A percentile compares a stretch with the other conserved stretches of the same genome.
Conservation (phyloP, 2,797 vertebrate genomes). For the Okamejei kenojei region DNA sequence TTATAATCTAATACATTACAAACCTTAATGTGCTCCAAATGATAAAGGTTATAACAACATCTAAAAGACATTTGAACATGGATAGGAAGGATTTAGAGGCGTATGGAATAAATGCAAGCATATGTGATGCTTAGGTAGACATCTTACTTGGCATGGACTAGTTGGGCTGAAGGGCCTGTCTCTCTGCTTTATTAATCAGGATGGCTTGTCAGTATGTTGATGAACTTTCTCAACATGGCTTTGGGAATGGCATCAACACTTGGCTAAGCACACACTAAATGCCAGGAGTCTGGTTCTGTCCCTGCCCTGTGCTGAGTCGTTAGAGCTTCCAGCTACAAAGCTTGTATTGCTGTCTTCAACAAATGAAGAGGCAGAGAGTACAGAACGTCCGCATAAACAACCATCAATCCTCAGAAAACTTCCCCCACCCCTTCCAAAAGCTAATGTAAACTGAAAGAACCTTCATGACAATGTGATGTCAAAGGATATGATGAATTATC, state of each 20-base stretch:
- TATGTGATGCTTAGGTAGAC: too few relatives aligned
- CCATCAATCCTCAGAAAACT: slow-evolving; percentile 32
- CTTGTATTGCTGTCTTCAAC: background rate
- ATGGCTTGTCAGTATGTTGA: too few relatives aligned
- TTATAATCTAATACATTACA: too few relatives aligned
- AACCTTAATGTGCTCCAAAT: too few relatives aligned
- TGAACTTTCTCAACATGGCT: background rate
- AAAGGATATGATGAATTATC: slow-evolving; percentile 21
- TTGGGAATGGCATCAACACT: background rate
- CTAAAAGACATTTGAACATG: too few relatives aligned
- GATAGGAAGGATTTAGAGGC: too few relatives aligned
- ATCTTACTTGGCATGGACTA: too few relatives aligned
- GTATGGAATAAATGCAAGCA: too few relatives aligned
- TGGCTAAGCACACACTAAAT: background rate
- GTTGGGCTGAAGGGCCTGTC: too few relatives aligned
- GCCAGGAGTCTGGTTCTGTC: background rate
- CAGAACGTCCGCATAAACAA: background rate
- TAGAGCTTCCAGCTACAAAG: background rate
- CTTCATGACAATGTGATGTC: slow-evolving; percentile 31
- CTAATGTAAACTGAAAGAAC: slow-evolving; percentile 45
- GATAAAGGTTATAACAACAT: too few relatives aligned
- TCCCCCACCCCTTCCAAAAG: slow-evolving; percentile 42
- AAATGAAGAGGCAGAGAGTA: background rate
- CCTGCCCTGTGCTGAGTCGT: background rate
- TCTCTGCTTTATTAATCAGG: too few relatives aligned